Evolutionary conservation across 2,113 vertebrate genomes (phyloP), one percentile per base, ranked within the genome.

Genomic region (Anser cygnoides): DNA sequence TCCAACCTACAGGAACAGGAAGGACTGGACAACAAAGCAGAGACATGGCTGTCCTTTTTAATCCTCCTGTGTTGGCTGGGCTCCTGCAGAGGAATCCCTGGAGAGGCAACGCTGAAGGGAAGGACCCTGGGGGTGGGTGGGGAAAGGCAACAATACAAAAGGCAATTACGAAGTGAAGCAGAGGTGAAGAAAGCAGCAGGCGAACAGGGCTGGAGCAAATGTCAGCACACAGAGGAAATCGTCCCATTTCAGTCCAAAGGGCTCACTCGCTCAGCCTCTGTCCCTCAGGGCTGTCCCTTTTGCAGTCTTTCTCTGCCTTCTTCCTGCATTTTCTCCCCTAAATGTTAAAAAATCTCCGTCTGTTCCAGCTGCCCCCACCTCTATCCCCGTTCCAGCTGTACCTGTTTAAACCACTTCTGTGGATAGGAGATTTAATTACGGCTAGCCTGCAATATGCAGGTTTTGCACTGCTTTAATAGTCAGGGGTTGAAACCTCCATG

Each of bases 81-180:
- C 39, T 79, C 49, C 17, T 31, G 33, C 43, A 26, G 66, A 79
- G 54, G 44, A 79, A 65, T 93, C 84, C 94, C 93, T 82, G 54
- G 94, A 95, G 94, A 88, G 74, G 77, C 79, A 78, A 61, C 31
- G 41, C 62, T 74, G 78, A 95, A 94, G 61, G 93, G 52, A 95
- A 92, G 61, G 52, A 95, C 75, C 31, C 44, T 15, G 61, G 54
- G 77, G 52, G 62, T 54, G 94, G 91, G 91, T 92, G 94, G 84
- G 74, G 92, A 67, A 83, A 87, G 75, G 16, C n/a, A 58, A 67
- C 79, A 61, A 91, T 63, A 91, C 90, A 95, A 93, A 94, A 91
- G 85, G 84, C 63, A 90, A 88, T 95, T 93, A 90, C 5, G 1
- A 87, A 81, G 63, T 29, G 46, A 86, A 91, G 67, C 33, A 8